Evolutionary conservation across 2,888 invertebrate genomes (phyloP).

Genomic region (Anthophora plumipes): DNA sequence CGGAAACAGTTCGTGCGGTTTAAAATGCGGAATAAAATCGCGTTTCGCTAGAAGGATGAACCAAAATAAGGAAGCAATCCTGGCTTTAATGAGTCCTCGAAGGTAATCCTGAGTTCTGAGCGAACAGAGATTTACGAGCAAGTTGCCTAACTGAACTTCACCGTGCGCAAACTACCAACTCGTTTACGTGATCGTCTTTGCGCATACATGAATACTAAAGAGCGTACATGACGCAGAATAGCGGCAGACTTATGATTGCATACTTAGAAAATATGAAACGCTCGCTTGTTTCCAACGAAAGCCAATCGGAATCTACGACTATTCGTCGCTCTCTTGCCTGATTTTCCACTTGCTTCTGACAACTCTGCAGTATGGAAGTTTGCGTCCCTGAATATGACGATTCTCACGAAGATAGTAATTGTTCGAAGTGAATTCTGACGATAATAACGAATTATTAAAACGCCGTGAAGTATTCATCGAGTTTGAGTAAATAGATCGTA

Average conservation of each 20-base stretch:
- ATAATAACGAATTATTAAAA: too few species aligned
- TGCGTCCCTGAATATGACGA: too few species aligned
- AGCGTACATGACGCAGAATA: constrained; percentile 32
- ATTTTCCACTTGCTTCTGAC: neutral
- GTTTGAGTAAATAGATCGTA: too few species aligned
- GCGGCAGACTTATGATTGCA: constrained; percentile 30
- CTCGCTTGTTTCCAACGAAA: neutral
- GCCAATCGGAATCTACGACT: neutral
- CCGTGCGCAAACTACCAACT: constrained; percentile 52
- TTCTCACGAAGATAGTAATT: too few species aligned
- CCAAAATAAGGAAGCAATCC: constrained; percentile 56
- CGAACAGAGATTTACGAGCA: constrained; percentile 57
- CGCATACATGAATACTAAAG: constrained; percentile 57
- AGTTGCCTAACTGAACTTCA: constrained; percentile 56
- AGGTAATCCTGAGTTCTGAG: constrained; percentile 57
- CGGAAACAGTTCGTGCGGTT: too few species aligned
- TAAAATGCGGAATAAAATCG: constrained; percentile 12
- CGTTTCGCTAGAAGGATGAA: constrained; percentile 49
- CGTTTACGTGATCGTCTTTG: constrained; percentile 62
- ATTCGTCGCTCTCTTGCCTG: neutral
- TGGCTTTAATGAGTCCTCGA: constrained; percentile 51
- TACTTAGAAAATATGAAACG: constrained; percentile 23
- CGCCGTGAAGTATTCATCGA: too few species aligned
- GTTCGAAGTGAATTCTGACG: too few species aligned
- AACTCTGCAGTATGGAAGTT: neutral